Conservation (phyloP, 2,797 vertebrate genomes). For the Gorsachius magnificus region DNA sequence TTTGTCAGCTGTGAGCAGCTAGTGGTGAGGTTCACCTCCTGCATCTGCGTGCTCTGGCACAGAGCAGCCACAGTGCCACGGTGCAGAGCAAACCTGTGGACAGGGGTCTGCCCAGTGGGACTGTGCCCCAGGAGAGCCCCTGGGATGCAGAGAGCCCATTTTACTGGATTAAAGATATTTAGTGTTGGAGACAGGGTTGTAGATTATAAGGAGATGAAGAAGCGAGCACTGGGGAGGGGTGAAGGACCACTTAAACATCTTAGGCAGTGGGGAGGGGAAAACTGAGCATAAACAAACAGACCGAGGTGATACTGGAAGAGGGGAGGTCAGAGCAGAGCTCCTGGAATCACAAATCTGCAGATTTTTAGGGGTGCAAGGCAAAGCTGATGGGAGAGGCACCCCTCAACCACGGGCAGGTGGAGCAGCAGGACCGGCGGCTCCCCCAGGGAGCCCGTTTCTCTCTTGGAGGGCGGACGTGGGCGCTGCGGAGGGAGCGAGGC, state of each 20-base stretch:
- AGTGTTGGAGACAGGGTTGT: background rate
- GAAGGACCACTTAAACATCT: background rate
- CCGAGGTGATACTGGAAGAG: background rate
- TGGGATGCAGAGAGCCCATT: background rate
- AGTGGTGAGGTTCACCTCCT: accelerated
- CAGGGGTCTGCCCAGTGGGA: accelerated
- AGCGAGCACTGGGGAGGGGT: background rate
- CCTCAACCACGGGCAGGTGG: background rate
- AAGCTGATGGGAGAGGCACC: accelerated
- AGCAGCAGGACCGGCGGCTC: background rate
- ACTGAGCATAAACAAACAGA: background rate
- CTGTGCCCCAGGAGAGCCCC: background rate
- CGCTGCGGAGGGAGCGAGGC: accelerated
- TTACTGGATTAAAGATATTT: background rate
- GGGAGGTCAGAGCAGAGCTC: background rate
- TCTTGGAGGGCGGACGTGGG: background rate
- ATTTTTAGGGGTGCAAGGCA: background rate
- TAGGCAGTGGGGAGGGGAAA: background rate
- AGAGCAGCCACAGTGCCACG: accelerated
- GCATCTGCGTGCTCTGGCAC: accelerated
- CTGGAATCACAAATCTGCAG: background rate
- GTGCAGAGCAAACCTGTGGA: background rate
- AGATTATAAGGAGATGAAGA: background rate
- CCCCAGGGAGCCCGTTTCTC: accelerated
- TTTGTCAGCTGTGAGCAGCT: background rate